Percentiles rank a stretch among this genome's conserved stretches.
Conservation (phyloP, 2,888 invertebrate species). For the Spisula subtruncata region DNA sequence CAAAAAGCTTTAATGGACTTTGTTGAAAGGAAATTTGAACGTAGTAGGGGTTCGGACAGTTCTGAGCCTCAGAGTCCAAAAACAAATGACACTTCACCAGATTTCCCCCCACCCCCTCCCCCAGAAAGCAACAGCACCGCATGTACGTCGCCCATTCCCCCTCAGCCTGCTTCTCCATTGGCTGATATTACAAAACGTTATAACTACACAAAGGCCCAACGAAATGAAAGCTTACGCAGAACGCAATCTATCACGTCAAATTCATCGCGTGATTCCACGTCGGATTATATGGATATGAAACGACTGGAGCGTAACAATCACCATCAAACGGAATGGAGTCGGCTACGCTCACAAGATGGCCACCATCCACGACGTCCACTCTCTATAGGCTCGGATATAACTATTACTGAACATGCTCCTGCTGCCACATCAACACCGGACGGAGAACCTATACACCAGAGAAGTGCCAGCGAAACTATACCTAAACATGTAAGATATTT, state of each 20-base stretch:
- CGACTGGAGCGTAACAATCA: constrained; percentile 67
- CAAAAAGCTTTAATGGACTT: constrained; percentile 94
- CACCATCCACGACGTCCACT: constrained; percentile 65
- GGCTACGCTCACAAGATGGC: constrained; percentile 77
- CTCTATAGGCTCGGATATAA: constrained; percentile 76
- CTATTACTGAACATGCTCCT: constrained; percentile 56
- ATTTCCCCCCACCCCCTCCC: constrained; percentile 57
- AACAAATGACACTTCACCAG: constrained; percentile 37
- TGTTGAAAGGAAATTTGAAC: constrained; percentile 90
- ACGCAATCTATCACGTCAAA: constrained; percentile 79
- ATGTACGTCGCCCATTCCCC: constrained; percentile 10
- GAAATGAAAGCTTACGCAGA: constrained; percentile 80
- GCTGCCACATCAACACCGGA: constrained; percentile 55
- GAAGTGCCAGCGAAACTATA: constrained; percentile 56
- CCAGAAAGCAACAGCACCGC: constrained; percentile 33
- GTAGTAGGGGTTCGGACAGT: constrained; percentile 84
- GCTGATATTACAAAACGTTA: constrained; percentile 69
- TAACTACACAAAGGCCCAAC: constrained; percentile 76
- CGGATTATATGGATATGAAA: constrained; percentile 82
- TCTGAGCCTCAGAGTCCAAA: constrained; percentile 59
- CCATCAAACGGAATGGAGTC: constrained; percentile 82
- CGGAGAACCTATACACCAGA: constrained; percentile 38
- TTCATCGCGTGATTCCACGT: constrained; percentile 71
- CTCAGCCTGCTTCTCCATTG: constrained; percentile 57
- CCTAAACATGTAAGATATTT: constrained; percentile 50